Conservation (phyloP, 2,113 vertebrate species). For the Parotia lawesii region DNA sequence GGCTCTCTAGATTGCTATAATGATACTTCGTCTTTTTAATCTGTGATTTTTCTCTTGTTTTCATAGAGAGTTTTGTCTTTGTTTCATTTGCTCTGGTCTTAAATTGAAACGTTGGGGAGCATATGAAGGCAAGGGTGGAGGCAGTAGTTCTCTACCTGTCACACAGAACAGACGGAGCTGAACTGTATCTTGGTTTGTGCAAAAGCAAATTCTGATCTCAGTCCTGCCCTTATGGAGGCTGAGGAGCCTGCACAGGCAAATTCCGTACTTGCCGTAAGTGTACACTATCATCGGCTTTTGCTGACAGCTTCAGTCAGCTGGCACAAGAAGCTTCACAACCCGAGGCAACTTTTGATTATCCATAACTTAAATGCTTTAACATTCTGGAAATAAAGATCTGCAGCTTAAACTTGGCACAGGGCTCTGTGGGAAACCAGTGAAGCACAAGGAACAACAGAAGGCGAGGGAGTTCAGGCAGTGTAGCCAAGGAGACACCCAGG, state of each 20-base stretch:
- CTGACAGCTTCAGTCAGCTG: slow-evolving; percentile 46
- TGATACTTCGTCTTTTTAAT: background rate
- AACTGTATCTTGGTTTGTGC: background rate
- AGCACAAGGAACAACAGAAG: slow-evolving; percentile 25
- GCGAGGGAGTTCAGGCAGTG: background rate
- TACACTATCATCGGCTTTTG: background rate
- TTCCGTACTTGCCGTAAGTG: slow-evolving; percentile 7
- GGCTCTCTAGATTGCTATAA: background rate
- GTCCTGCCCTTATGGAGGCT: background rate
- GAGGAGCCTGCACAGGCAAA: slow-evolving; percentile 43
- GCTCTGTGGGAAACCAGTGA: background rate
- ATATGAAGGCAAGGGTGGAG: background rate
- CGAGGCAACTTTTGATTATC: slow-evolving; percentile 32
- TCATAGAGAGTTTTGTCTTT: background rate
- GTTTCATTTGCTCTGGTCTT: background rate
- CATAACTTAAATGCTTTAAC: slow-evolving; percentile 22
- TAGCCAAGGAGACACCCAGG: slow-evolving; percentile 37
- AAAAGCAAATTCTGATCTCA: background rate
- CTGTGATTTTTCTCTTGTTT: background rate
- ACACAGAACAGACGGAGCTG: background rate
- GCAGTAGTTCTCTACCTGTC: background rate
- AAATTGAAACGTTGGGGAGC: background rate
- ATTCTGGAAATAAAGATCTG: slow-evolving; percentile 38
- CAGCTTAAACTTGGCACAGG: slow-evolving; percentile 4
- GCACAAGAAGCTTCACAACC: slow-evolving; percentile 19